phyloP scores from a whole-genome alignment of 2,113 vertebrate species.

The Pardalotus punctatus region DNA sequence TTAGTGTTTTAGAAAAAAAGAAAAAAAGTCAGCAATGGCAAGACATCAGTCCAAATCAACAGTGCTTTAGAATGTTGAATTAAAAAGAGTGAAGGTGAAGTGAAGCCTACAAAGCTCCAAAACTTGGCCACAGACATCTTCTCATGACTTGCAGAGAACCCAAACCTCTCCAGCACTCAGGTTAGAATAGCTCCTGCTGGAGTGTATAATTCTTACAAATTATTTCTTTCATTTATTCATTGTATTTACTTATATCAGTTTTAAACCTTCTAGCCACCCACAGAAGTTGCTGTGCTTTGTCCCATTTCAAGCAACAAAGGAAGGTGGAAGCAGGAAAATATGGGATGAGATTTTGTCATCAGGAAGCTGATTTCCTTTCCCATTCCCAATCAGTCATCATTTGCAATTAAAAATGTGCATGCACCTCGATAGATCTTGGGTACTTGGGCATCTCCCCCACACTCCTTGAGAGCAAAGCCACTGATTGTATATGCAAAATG shows the following conservation, averaged over 20 bases:
- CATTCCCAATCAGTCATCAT: accelerated
- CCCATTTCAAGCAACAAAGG: background rate
- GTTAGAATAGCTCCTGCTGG: background rate
- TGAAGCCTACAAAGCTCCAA: background rate
- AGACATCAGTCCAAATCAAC: background rate
- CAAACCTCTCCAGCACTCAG: background rate
- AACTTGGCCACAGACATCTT: background rate
- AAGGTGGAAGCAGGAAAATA: background rate
- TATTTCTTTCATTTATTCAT: background rate
- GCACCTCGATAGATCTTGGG: accelerated
- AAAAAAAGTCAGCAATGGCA: background rate
- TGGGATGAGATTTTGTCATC: accelerated
- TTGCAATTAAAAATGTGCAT: background rate
- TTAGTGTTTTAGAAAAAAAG: background rate
- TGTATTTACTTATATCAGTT: background rate
- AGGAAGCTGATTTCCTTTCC: background rate
- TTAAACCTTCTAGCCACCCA: background rate
- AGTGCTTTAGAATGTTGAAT: background rate
- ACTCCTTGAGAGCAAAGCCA: background rate
- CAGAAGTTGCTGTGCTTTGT: background rate
- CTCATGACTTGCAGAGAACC: background rate
- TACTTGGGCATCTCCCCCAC: background rate
- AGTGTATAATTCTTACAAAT: background rate
- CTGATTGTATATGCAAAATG: background rate
- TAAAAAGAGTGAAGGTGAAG: background rate